Base-by-base conservation (phyloP, 2,113 vertebrate genomes). In the Melanostigma gelatinosum region DNA sequence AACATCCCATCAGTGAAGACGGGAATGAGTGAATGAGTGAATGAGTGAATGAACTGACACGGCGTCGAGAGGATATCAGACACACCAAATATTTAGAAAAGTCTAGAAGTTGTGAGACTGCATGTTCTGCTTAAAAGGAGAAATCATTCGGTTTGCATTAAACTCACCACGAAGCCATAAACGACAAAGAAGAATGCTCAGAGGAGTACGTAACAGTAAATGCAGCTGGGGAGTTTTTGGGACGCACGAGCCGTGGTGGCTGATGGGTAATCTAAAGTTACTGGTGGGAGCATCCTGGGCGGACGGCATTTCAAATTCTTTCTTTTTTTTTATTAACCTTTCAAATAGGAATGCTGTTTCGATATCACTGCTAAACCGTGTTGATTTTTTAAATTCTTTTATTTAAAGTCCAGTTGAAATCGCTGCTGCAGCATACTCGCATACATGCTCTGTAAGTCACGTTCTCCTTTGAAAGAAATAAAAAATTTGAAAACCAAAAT, bases 151-250 rank as follows among this genome's bases (percentile, higher is more conserved):
- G 1, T 48, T 88, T 87, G 62, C 0, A 42, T 74, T 82, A 29
- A 76, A 73, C 24, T 66, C 82, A 77, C 64, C 83, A 72, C 69
- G 29, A 92, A 91, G 87, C 90, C 90, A 92, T 91, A 88, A 86
- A 77, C 10, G 5, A 72, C 64, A 3, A 2, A 24, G 1, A 3
- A 40, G 52, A 62, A 55, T 5, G 0, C 0, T 58, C 8, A 27
- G 11, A 46, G 38, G 11, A 46, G 38, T 70, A 50, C 52, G n/a
- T n/a, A 22, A 61, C 57, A 58, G 38, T 64, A 36, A 79, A 85
- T 65, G 55, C 67, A 72, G 48, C 11, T 27, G 60, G 10, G 2
- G 27, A 7, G 8, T 40, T 64, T 27, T 57, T 57, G 24, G 38
- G 58, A 74, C 24, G 29, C 29, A 50, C 24, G 38, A n/a, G 18